Base-by-base conservation (phyloP, 2,888 invertebrate genomes). In the Podabrus alpinus region DNA sequence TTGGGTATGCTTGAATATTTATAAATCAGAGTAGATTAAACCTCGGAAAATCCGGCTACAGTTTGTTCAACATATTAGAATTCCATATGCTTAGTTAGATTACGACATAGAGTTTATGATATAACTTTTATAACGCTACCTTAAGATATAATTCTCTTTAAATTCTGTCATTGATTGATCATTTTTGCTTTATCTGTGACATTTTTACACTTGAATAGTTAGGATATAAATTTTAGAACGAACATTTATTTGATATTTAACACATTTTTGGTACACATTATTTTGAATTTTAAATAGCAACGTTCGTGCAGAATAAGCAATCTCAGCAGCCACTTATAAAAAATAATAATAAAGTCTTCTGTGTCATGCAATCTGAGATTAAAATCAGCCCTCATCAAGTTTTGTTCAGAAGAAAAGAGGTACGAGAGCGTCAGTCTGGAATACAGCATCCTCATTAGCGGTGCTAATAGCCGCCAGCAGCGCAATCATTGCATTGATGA, bases 391-490 rank as follows among this genome's bases (percentile, higher is more conserved):
- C 77, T 74, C 74, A 66, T 73, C 71, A 72, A 73, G 72, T 75
- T 71, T 66, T 69, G 72, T 72, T 77, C 71, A 72, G 70, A 72
- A 67, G 59, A 72, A 73, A 68, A 69, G 76, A 76, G 71, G 75
- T 74, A 68, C 66, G 68, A 71, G 76, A 77, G 77, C 61, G 59
- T 64, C 73, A 67, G 79, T 71, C 78, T 78, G 78, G 84, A 83
- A 84, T 83, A 83, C 81, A 81, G 80, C 81, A 78, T 78, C 81
- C 82, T 83, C 83, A 83, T 84, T 83, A 83, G 81, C 78, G 79
- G 77, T 77, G 78, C 81, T 81, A 82, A 81, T 82, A 80, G 79
- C 77, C 77, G 80, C 79, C 78, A 77, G 78, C 74, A 76, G 79
- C 80, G 79, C 80, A 81, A 81, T 81, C 80, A 79, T 77, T 79